Evolutionary conservation across 1,140 invertebrate genomes (phyloP), one percentile per base, ranked within the genome.

Genomic region (Drosophila repleta): DNA sequence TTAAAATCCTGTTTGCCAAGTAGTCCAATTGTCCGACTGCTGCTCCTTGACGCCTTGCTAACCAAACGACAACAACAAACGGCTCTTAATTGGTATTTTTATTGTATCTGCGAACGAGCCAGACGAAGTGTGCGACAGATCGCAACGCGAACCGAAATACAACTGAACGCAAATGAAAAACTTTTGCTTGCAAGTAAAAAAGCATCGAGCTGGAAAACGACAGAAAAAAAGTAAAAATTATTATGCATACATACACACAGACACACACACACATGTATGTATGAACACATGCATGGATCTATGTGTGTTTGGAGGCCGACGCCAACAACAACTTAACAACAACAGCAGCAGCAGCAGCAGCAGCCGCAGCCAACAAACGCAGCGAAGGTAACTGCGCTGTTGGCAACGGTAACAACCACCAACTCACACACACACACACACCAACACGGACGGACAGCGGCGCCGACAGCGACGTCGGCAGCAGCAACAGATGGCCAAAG

Each of bases 131-230:
- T 75, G 87, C 87, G 83, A 87, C 90, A 91, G 90, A 84, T 91
- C 90, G 76, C 82, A 67, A 65, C 85, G 87, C 90, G 85, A 79
- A 91, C 90, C 90, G 90, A 91, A 90, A 90, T 84, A 74, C 82
- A 91, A 91, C 90, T 91, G 90, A 91, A 89, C 67, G 85, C 79
- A 89, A 84, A 85, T 91, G 85, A 90, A 91, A 90, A 91, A 78
- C 80, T 78, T 88, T 91, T 69, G 85, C 83, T 82, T 69, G 74
- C 79, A 91, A 82, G 90, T 91, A 90, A 91, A 89, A 89, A 90
- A 90, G 61, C 82, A 88, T 67, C 82, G 70, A 74, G 82, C 83
- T 85, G 82, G 82, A 85, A 85, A 85, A 88, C 83, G 67, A 75
- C 85, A 65, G 74, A 83, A 82, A 83, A 60, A 78, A 83, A 85